Evolutionary conservation across 2,888 invertebrate genomes (phyloP), one percentile per base, ranked within the genome.

Genomic region (Scelioninae gen. 2): DNA sequence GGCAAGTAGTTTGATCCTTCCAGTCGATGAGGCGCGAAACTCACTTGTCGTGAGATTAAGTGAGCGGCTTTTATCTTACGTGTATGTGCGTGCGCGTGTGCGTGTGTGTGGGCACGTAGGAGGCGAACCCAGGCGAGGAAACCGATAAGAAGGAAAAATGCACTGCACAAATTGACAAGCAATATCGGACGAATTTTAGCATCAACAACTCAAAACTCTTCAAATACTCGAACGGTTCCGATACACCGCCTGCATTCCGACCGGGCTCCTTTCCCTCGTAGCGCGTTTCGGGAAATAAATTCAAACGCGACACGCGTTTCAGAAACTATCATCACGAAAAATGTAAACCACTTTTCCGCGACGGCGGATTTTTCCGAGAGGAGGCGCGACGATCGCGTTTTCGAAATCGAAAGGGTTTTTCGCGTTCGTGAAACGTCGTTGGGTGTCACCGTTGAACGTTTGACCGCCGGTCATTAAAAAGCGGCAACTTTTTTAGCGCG

Each of bases 61-160:
- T 76, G 71, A 65, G 71, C 60, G 64, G 39, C 64, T 64, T 64
- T 64, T 64, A 64, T 71, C 58, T 71, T 71, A 64, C 10, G 10
- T n/a, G 25, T 25, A 25, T 3, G 25, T 25, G 6, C 25, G 25
- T 3, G 25, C 25, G 25, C 25, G 25, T 6, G 4, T 31, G 9
- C 10, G 22, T 43, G 37, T 63, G 53, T 50, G 60, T 57, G 35
- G 63, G 33, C 45, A 64, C 48, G 35, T 28, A 68, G 37, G 61
- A 46, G 18, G 35, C 65, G 65, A 74, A 67, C 65, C 61, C 55
- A 74, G 70, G 70, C 74, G 61, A 53, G 33, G 69, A 64, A 35
- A 65, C 60, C 55, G 74, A 74, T 81, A 81, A 81, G 78, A 69
- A 76, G 76, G 80, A 78, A 78, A 79, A 78, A 80, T 80, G 79